A percentile compares a stretch with the other conserved stretches of the same genome.
phyloP scores from a whole-genome alignment of 2,888 invertebrate species.

The Parasteatoda lunata region DNA sequence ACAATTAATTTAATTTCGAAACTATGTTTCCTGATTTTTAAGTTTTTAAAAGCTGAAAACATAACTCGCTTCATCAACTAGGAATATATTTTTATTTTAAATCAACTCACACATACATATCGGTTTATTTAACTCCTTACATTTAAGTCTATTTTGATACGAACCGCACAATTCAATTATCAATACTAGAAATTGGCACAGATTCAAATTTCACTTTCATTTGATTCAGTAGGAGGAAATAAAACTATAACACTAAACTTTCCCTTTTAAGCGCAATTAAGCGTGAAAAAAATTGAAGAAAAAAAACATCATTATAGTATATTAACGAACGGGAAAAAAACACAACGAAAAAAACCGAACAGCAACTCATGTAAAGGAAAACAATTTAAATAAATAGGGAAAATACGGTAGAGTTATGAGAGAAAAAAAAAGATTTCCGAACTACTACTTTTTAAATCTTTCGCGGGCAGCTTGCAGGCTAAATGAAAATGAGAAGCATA shows the following conservation, averaged over 20 bases:
- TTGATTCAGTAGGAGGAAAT: background rate
- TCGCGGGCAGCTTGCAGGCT: background rate
- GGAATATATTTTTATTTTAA: no score
- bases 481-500: conserved; percentile 55
- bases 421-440: background rate
- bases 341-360: background rate
- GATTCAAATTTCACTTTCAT: background rate
- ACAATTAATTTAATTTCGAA: no score
- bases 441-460: conserved; percentile 1
- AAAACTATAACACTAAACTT: background rate
- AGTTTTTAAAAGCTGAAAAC: no score
- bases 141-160: no score
- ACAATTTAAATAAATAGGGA: background rate
- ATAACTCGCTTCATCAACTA: no score
- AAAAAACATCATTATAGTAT: background rate
- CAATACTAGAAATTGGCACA: background rate
- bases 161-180: no score
- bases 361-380: background rate
- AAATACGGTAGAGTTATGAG: background rate
- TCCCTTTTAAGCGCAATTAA: background rate
- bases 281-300: background rate
- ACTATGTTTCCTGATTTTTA: no score
- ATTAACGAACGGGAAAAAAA: background rate
- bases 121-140: no score
- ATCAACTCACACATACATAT: no score